phyloP scores from a whole-genome alignment of 1,140 invertebrate genomes.

The Lordiphosa clarofinis region DNA sequence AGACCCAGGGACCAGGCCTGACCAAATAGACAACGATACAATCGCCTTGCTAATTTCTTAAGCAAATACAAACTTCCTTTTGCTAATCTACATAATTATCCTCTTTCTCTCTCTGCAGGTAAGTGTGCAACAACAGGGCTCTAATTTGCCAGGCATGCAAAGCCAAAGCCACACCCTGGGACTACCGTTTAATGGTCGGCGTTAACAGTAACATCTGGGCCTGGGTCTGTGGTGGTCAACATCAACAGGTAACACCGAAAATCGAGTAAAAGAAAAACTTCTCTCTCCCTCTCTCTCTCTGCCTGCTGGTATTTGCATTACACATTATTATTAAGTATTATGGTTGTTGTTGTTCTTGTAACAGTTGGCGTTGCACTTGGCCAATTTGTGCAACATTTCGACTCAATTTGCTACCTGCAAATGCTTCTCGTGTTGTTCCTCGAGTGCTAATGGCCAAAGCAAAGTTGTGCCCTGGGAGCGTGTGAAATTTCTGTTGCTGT shows the following conservation, averaged over 20 bases:
- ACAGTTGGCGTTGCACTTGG: conserved; percentile 17
- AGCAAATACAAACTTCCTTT: conserved; percentile 63
- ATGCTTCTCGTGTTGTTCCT: conserved; percentile 6
- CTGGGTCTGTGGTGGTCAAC: conserved; percentile 15
- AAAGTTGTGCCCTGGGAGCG: conserved; percentile 33
- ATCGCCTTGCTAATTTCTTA: conserved; percentile 60
- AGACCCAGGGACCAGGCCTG: conserved; percentile 20
- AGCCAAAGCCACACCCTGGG: conserved; percentile 1
- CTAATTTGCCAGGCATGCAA: conserved; percentile 66
- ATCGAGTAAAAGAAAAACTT: conserved; percentile 35
- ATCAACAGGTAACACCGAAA: conserved; percentile 59
- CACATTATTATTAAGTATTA: conserved; percentile 50
- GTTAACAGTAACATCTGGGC: conserved; percentile 10
- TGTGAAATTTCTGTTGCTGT: conserved; percentile 45
- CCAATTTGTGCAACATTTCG: conserved; percentile 18
- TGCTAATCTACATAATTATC: conserved; percentile 64
- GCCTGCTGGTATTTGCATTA: conserved; percentile 52
- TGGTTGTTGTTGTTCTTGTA: conserved; percentile 20
- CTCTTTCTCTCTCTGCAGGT: conserved; percentile 41
- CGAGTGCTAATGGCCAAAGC: conserved; percentile 40
- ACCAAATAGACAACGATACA: conserved; percentile 24
- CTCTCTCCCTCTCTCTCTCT: conserved; percentile 1
- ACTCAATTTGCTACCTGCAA: conserved; percentile 14
- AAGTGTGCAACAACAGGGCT: conserved; percentile 40
- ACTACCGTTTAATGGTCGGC: conserved; percentile 53